Evolutionary conservation across 2,888 invertebrate species (phyloP).

Genomic region (Diplazon laetatorius): DNA sequence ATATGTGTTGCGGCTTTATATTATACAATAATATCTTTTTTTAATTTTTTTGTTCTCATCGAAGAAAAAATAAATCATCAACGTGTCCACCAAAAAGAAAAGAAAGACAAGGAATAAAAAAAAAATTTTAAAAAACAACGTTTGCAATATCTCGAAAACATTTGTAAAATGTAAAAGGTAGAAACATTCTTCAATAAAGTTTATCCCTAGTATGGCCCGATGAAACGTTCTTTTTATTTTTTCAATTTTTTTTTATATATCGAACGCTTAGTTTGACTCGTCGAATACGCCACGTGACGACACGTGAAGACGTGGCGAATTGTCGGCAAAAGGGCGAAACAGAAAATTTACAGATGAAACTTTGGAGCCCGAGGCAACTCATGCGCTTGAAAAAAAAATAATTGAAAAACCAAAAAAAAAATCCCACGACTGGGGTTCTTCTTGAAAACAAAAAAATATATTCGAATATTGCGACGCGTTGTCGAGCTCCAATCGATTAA

Average conservation of each 20-base stretch:
- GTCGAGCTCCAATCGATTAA: constrained; percentile 37
- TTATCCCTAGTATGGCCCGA: constrained; percentile 54
- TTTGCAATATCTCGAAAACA: constrained; percentile 45
- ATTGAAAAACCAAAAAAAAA: constrained; percentile 28
- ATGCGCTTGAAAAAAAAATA: neutral
- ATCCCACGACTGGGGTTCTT: constrained; percentile 12
- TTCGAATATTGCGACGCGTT: constrained; percentile 40
- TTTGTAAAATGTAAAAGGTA: constrained; percentile 64
- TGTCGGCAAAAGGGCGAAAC: constrained; percentile 3
- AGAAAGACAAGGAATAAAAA: no score
- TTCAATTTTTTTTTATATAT: constrained; percentile 15
- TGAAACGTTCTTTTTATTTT: constrained; percentile 28
- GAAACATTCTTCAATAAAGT: constrained; percentile 50
- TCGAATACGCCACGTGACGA: no score
- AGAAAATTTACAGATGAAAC: neutral
- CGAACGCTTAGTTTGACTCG: neutral
- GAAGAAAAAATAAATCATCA: constrained; percentile 20
- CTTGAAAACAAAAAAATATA: constrained; percentile 8
- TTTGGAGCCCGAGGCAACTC: neutral
- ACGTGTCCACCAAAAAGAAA: no score
- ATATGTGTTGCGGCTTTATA: constrained; percentile 37
- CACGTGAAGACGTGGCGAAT: neutral
- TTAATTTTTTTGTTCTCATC: constrained; percentile 12
- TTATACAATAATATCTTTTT: neutral
- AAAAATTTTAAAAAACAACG: constrained; percentile 18